Base-by-base conservation (phyloP, 1,140 invertebrate species). In the Bombyx mandarina region DNA sequence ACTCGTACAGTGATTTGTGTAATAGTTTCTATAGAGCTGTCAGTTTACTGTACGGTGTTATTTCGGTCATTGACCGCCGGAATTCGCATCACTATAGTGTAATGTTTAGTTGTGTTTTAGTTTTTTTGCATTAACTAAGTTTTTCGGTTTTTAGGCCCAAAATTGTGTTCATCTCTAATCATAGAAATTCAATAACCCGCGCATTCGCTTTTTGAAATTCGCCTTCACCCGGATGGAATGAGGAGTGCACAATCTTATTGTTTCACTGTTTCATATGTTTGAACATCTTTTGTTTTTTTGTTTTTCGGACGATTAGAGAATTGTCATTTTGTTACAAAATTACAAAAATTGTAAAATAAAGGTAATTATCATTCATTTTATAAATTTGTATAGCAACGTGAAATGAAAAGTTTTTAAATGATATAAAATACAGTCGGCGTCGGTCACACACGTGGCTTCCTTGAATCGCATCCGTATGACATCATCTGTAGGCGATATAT, bases 31-130 rank as follows among this genome's bases (percentile, higher is more conserved):
- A 77, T 75, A 76, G 73, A 75, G 75, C 73, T 73, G 77, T 77
- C 73, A 78, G 72, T 86, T 84, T 82, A 85, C 76, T 74, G 73
- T 78, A 66, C 74, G 73, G 82, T 83, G 81, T 84, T 82, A 84
- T 84, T 88, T 86, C 87, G 87, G 87, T 88, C 87, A 88, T 81
- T 88, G 87, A 88, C 87, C 87, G 87, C 77, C 69, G 77, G 81
- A 84, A 79, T 87, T 88, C 77, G 77, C 80, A 87, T 80, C 79
- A 84, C 75, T 74, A 79, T 76, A 82, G 75, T 78, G 72, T 79
- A 35, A 35, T 35, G 26, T 35, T 35, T 80, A 75, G 79, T 81
- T 74, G 67, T 67, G 52, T 76, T 69, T 73, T 76, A 67, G 61
- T 59, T 74, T 74, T 81, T 78, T 69, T 66, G 61, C 65, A 73